phyloP scores from a whole-genome alignment of 1,140 invertebrate genomes.

The Parapsyche elsis region DNA sequence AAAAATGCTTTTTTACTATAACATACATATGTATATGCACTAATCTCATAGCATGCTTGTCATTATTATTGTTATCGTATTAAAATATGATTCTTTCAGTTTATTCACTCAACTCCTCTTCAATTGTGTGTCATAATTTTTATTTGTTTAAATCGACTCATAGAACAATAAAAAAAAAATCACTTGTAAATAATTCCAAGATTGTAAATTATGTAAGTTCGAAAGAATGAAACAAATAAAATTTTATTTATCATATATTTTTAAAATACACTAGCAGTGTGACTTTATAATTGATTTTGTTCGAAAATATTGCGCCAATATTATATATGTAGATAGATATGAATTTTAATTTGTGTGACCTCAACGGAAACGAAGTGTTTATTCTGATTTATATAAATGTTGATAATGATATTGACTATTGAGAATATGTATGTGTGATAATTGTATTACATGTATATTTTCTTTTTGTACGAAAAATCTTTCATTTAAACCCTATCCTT shows the following conservation, averaged over 20 bases:
- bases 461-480: slow-evolving; percentile 49
- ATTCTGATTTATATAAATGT: slow-evolving; percentile 32
- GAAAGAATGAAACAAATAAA: neutral
- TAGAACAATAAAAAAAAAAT: neutral
- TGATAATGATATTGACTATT: slow-evolving; percentile 49
- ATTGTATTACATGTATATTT: slow-evolving; percentile 55
- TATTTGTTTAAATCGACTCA: neutral
- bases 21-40: slow-evolving; percentile 13
- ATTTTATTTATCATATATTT: neutral
- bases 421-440: slow-evolving; percentile 53
- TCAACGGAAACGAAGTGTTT: neutral
- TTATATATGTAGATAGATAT: slow-evolving; percentile 27
- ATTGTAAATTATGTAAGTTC: neutral
- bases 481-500: slow-evolving; percentile 4
- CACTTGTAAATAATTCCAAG: neutral
- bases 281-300: slow-evolving; percentile 22
- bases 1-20: slow-evolving; percentile 1
- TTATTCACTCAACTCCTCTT: neutral
- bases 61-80: too few relatives aligned
- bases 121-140: neutral
- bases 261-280: neutral
- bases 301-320: slow-evolving; percentile 24
- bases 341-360: neutral
- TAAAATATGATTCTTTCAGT: too few relatives aligned
- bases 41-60: neutral